A percentile compares a stretch with the other conserved stretches of the same genome.
These are phyloP conservation scores for Metopia argyrocephala DNA, from an alignment of 2,888 invertebrate genomes.

Conservation along the genomic window DNA sequence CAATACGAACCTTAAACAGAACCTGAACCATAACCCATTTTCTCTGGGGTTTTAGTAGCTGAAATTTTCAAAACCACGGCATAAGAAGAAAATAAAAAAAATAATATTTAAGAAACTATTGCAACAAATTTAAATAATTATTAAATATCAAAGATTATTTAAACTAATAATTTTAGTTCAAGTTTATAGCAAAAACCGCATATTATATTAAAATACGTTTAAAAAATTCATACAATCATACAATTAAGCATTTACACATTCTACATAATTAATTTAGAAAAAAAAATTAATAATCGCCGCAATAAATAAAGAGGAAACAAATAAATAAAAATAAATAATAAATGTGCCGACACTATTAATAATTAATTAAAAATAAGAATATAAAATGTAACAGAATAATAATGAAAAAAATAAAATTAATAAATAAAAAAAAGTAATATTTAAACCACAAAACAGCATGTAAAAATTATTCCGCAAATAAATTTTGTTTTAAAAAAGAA, in stretches of 20 bases:
- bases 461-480: conserved; percentile 11
- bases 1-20: too few relatives aligned
- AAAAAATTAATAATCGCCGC: background rate
- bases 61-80: too few relatives aligned
- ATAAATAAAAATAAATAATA: conserved; percentile 25
- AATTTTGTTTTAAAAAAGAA: background rate
- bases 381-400: background rate
- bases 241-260: background rate
- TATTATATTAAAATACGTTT: background rate
- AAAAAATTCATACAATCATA: background rate
- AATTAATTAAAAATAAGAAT: conserved; percentile 19
- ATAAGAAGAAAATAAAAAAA: too few relatives aligned
- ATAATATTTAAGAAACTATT: too few relatives aligned
- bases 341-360: conserved; percentile 22
- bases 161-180: background rate
- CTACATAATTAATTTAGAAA: conserved; percentile 9
- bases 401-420: background rate
- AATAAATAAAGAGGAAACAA: background rate
- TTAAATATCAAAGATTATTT: background rate
- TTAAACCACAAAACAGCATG: conserved; percentile 37
- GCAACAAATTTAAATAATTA: too few relatives aligned
- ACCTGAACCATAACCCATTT: too few relatives aligned
- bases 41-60: too few relatives aligned
- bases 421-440: background rate
- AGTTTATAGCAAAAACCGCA: conserved; percentile 1